These are phyloP conservation scores for Plectropomus leopardus DNA, from an alignment of 2,113 vertebrate genomes.

Conservation along the genomic window DNA sequence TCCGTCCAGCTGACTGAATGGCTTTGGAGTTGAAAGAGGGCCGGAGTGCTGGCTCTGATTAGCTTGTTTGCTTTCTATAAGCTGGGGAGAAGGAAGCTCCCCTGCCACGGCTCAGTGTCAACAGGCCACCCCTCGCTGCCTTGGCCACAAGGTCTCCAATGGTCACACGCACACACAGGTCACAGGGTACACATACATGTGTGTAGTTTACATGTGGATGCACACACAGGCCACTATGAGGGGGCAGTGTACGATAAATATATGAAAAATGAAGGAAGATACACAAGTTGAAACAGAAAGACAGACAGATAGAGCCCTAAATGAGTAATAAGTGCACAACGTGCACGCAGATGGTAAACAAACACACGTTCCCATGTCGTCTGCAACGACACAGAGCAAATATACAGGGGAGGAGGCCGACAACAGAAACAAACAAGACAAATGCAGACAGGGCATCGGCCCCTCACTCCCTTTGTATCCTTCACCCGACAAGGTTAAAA, in stretches of 20 bases:
- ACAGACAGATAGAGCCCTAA: neutral
- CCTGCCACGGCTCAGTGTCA: conserved; percentile 74
- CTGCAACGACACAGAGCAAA: conserved; percentile 37
- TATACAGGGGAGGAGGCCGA: conserved; percentile 18
- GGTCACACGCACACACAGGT: conserved; percentile 58
- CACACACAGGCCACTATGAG: neutral
- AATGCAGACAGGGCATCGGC: conserved; percentile 51
- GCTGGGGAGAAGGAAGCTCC: conserved; percentile 79
- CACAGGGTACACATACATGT: conserved; percentile 3
- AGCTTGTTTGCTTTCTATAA: conserved; percentile 84
- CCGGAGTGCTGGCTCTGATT: conserved; percentile 79
- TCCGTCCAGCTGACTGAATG: conserved; percentile 36
- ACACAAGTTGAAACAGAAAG: neutral
- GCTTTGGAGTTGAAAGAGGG: conserved; percentile 70
- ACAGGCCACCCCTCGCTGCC: conserved; percentile 62
- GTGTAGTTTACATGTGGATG: neutral
- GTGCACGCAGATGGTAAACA: conserved; percentile 48
- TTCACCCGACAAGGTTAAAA: conserved; percentile 61
- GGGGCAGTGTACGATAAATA: neutral
- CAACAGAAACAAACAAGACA: conserved; percentile 48
- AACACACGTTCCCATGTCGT: conserved; percentile 32
- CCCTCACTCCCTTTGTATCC: conserved; percentile 31
- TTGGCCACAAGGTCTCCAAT: conserved; percentile 36
- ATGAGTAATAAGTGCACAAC: conserved; percentile 12
- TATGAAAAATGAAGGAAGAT: neutral